Base-by-base conservation (phyloP, 2,113 vertebrate species). In the Neofelis nebulosa region DNA sequence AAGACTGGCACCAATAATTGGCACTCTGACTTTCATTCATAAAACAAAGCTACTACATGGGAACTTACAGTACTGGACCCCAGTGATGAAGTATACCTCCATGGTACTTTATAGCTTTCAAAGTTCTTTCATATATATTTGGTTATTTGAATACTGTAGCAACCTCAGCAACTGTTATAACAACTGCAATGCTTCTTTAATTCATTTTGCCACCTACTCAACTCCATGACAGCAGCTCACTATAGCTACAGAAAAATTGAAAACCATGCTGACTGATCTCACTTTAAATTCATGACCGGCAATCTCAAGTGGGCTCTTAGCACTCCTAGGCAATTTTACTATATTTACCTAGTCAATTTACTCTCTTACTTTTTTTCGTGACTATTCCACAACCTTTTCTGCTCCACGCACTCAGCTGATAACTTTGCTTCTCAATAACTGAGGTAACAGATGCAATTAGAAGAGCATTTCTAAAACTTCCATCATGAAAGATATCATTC, bases 121-220 rank as follows among this genome's bases (percentile, higher is more conserved):
- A 71, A 76, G 19, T 71, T 83, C 9, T 93, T 93, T 91, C 21
- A 0, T 38, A 31, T 48, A 48, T 61, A 73, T 89, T 69, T 97
- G 50, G 31, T 89, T 93, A 71, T 18, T 71, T 91, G 45, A 95
- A 78, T 74, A 74, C 57, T 61, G 18, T 41, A 76, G 23, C 27
- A 81, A 96, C 45, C 41, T 50, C 66, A 94, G 29, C 29, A 86
- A 85, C 57, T 82, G 23, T 81, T 81, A 38, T 11, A 91, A 81
- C 48, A 86, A 96, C 68, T 61, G 5, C 63, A 74, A n/a, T 92
- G 38, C 15, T 65, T 90, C 69, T 93, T 96, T 87, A 93, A 96
- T 79, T 89, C 31, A 90, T 82, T 96, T 91, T 85, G 41, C n/a
- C 65, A 94, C 31, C 27, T 83, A 57, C 19, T 95, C 66, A 9